A percentile compares a stretch with the other conserved stretches of the same genome.
Evolutionary conservation across 2,113 vertebrate genomes (phyloP).

Genomic region (Spilogale gracilis): DNA sequence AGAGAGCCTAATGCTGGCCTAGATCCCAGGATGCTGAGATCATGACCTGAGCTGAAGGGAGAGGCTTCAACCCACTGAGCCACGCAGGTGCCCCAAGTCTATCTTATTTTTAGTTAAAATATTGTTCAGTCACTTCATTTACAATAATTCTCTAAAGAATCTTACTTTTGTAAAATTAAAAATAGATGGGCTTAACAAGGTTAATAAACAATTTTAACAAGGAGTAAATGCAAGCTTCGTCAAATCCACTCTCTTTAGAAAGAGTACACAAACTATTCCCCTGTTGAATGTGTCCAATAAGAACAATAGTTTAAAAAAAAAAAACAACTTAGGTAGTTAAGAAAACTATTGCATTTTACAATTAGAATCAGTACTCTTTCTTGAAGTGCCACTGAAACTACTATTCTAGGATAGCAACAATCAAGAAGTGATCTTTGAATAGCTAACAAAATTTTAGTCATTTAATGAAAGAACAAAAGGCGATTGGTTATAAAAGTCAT

Average conservation of each 20-base stretch:
- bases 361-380: background rate
- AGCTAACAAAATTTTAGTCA: background rate
- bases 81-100: background rate
- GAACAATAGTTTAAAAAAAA: background rate
- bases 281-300: background rate
- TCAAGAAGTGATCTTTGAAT: background rate
- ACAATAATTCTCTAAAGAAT: constrained; percentile 53
- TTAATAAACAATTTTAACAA: constrained; percentile 49
- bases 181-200: background rate
- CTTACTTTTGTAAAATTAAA: constrained; percentile 54
- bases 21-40: no score
- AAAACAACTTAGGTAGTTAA: background rate
- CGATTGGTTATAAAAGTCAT: background rate
- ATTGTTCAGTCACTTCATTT: constrained; percentile 43
- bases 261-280: background rate
- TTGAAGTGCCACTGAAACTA: background rate
- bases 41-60: no score
- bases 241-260: background rate
- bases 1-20: no score
- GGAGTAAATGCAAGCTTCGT: background rate
- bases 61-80: no score
- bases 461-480: background rate
- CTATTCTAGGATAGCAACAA: background rate
- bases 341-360: background rate
- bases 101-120: constrained; percentile 45